These are phyloP conservation scores for Acyrthosiphon pisum DNA, from an alignment of 1,140 invertebrate species.

Conservation along the genomic window DNA sequence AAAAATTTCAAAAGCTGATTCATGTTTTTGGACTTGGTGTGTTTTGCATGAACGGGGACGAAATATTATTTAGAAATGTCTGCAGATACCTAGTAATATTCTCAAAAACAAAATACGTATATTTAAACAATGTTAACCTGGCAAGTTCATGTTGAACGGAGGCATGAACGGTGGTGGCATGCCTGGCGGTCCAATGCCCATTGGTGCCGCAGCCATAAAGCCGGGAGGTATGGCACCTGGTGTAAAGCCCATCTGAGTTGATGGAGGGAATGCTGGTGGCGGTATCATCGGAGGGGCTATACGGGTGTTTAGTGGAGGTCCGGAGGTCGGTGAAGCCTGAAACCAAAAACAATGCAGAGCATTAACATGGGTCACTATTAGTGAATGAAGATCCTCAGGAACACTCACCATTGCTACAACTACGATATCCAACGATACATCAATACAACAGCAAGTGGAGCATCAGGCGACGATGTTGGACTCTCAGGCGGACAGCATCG, in stretches of 20 bases:
- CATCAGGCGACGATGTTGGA: neutral
- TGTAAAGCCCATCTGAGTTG: constrained; percentile 37
- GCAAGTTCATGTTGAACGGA: constrained; percentile 41
- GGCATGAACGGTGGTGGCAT: constrained; percentile 46
- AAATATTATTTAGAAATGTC: neutral
- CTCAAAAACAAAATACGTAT: neutral
- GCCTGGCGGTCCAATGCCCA: constrained; percentile 51
- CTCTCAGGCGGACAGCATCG: neutral
- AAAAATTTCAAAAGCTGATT: no score
- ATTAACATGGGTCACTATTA: neutral
- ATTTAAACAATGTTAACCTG: neutral
- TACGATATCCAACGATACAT: neutral
- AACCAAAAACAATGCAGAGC: neutral
- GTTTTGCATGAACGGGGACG: no score
- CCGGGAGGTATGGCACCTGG: constrained; percentile 36
- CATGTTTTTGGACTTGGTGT: no score
- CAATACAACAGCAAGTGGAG: neutral
- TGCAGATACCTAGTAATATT: neutral
- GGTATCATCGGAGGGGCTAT: constrained; percentile 46
- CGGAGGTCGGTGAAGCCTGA: constrained; percentile 26
- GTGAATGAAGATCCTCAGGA: neutral
- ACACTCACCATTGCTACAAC: constrained; percentile 20
- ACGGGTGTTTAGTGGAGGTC: neutral
- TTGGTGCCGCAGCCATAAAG: constrained; percentile 40
- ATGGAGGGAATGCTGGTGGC: constrained; percentile 26